Evolutionary conservation across 2,113 vertebrate species (phyloP), one percentile per base, ranked within the genome.

Genomic region (Rattus rattus): DNA sequence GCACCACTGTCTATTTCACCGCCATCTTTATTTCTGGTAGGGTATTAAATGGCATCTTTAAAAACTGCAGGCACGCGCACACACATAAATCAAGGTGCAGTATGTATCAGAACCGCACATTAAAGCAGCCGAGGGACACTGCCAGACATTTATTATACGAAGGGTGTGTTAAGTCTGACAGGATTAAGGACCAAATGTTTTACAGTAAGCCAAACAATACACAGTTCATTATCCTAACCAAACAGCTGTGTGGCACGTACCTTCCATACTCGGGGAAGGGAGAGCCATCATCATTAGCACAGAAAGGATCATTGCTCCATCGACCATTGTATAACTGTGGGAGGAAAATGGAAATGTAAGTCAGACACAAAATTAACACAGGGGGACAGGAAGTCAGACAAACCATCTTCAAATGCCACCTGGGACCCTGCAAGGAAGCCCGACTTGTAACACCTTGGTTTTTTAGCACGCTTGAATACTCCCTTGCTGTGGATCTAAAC

Each of bases 231-330:
- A 30, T 28, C 56, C 70, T 92, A 69, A 63, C 22, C 86, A 92
- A 92, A 75, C 0, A 59, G 26, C 72, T 47, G 20, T 36, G 0
- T 39, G 2, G 1, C 86, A 97, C 99, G 99, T 99, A 99, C 99
- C 99, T 99, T 99, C 98, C 98, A 99, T 94, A 85, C 98, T 98
- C 0, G 97, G 98, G 96, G 98, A 99, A 86, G 99, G 99, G 90
- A 99, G 97, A 83, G 98, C 98, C 97, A 99, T 97, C 98, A 99
- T 63, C 87, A 99, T 92, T 91, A 99, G 98, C 88, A 99, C 97
- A 47, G 99, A 98, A 96, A 99, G 98, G 97, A 99, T 98, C 99
- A 99, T 98, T 87, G 98, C 98, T 98, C 99, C 98, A 98, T 99
- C 97, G 54, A 97, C 98, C 99, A 99, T 98, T 54, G 98, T 96